A percentile compares a stretch with the other conserved stretches of the same genome.
These are phyloP conservation scores for Trichonephila clavipes DNA, from an alignment of 1,140 invertebrate species.

Conservation along the genomic window DNA sequence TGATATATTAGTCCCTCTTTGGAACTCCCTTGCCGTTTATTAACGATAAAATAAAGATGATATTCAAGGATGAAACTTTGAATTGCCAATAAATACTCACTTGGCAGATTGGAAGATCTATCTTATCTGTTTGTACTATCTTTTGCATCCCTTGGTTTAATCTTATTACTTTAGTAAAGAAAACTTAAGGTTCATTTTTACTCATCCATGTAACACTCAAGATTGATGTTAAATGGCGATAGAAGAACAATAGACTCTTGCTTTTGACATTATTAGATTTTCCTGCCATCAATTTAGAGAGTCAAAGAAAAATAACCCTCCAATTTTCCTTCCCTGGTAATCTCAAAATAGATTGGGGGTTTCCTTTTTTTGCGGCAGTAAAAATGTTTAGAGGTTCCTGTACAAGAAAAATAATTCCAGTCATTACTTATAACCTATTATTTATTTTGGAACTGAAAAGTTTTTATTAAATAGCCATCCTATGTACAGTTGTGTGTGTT, in stretches of 20 bases:
- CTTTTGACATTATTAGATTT: conserved; percentile 47
- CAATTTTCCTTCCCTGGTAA: not conserved
- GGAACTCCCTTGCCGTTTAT: conserved; percentile 51
- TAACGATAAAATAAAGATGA: conserved; percentile 65
- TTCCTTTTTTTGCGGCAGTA: not conserved
- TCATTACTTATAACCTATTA: not conserved
- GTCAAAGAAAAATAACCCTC: not conserved
- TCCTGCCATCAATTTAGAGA: conserved; percentile 14
- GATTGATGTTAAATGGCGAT: conserved; percentile 9
- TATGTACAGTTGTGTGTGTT: too few relatives aligned
- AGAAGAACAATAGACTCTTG: conserved; percentile 23
- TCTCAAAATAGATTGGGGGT: not conserved
- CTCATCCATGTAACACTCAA: not conserved
- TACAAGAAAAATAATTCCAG: not conserved
- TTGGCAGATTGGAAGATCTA: conserved; percentile 28
- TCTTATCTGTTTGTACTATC: conserved; percentile 6
- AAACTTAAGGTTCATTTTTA: conserved; percentile 9
- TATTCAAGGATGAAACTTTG: conserved; percentile 50
- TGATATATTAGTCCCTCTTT: conserved; percentile 45
- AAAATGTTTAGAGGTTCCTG: not conserved
- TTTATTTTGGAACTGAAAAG: too few relatives aligned
- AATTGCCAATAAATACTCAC: conserved; percentile 56
- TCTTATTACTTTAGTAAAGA: conserved; percentile 38
- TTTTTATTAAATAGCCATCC: too few relatives aligned
- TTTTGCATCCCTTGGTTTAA: conserved; percentile 9